Evolutionary conservation across 1,140 invertebrate genomes (phyloP).

Genomic region (Triops longicaudatus): DNA sequence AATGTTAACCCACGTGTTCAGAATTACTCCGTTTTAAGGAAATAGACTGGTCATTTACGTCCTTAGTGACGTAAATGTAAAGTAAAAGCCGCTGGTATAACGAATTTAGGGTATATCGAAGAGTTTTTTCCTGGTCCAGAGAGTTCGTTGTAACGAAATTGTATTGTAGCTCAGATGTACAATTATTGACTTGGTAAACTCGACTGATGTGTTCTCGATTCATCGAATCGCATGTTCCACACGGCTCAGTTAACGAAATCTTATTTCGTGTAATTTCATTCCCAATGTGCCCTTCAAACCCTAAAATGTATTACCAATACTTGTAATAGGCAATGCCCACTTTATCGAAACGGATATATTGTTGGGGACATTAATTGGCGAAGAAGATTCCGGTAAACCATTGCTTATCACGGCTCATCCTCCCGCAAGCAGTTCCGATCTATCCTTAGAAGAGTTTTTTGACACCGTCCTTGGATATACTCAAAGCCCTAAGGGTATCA

Average conservation of each 20-base stretch:
- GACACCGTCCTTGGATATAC: constrained; percentile 45
- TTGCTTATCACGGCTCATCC: constrained; percentile 82
- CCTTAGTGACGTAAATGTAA: too few species aligned
- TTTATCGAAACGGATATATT: constrained; percentile 85
- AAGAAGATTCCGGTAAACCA: constrained; percentile 34
- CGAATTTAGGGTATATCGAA: too few species aligned
- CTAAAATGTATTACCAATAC: neutral
- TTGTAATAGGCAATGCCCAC: constrained; percentile 48
- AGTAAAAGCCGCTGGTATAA: too few species aligned
- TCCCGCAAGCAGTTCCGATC: constrained; percentile 58
- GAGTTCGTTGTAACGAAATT: too few species aligned
- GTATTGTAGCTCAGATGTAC: too few species aligned
- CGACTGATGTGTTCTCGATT: too few species aligned
- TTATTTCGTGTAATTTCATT: constrained; percentile 23
- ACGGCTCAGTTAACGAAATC: neutral
- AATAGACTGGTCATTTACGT: too few species aligned
- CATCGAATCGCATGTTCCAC: too few species aligned
- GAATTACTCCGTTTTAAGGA: too few species aligned
- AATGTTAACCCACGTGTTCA: too few species aligned
- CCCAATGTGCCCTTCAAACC: neutral
- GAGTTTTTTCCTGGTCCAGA: too few species aligned
- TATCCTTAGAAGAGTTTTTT: constrained; percentile 66
- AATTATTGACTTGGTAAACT: too few species aligned
- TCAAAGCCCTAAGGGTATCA: constrained; percentile 58
- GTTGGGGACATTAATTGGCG: constrained; percentile 51